Percentiles rank a stretch among this genome's conserved stretches.
Evolutionary conservation across 2,888 invertebrate genomes (phyloP).

Genomic region (Melipona beecheii): DNA sequence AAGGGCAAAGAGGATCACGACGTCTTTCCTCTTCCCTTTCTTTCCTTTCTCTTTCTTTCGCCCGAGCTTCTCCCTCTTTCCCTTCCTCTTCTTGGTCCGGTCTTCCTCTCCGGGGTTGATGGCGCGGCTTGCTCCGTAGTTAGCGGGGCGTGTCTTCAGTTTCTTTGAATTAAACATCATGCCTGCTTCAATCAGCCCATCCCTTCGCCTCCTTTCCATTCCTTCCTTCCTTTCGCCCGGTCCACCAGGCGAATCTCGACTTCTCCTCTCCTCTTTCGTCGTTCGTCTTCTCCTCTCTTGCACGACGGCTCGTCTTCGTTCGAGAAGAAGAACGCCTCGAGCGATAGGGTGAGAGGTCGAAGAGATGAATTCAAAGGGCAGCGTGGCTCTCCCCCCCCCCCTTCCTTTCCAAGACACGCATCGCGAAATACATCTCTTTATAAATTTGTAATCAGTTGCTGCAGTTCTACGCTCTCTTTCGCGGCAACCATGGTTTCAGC

Average conservation of each 20-base stretch:
- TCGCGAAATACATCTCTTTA: slow-evolving; percentile 75
- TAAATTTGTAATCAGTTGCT: slow-evolving; percentile 76
- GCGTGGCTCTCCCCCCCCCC: slow-evolving; percentile 9
- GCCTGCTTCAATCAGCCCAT: slow-evolving; percentile 77
- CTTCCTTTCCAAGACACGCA: slow-evolving; percentile 33
- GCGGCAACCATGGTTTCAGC: background rate
- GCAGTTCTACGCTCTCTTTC: background rate
- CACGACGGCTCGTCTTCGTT: slow-evolving; percentile 30
- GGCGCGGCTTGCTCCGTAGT: slow-evolving; percentile 71
- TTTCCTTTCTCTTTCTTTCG: background rate
- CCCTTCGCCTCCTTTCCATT: slow-evolving; percentile 54
- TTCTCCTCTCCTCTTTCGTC: background rate
- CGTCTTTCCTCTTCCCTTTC: slow-evolving; percentile 32
- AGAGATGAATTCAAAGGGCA: slow-evolving; percentile 67
- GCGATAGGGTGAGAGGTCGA: slow-evolving; percentile 56
- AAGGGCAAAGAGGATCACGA: slow-evolving; percentile 62
- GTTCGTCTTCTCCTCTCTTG: too few species aligned
- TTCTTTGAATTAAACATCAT: slow-evolving; percentile 82
- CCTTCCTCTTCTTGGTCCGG: slow-evolving; percentile 42
- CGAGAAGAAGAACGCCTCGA: slow-evolving; percentile 28
- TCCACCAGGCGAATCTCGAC: slow-evolving; percentile 43
- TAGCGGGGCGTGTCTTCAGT: slow-evolving; percentile 79
- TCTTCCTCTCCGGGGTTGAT: slow-evolving; percentile 64
- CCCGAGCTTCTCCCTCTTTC: background rate
- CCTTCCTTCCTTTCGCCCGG: slow-evolving; percentile 38